Percentiles rank a stretch among this genome's conserved stretches.
phyloP scores from a whole-genome alignment of 1,140 invertebrate genomes.

The Campodea augens region DNA sequence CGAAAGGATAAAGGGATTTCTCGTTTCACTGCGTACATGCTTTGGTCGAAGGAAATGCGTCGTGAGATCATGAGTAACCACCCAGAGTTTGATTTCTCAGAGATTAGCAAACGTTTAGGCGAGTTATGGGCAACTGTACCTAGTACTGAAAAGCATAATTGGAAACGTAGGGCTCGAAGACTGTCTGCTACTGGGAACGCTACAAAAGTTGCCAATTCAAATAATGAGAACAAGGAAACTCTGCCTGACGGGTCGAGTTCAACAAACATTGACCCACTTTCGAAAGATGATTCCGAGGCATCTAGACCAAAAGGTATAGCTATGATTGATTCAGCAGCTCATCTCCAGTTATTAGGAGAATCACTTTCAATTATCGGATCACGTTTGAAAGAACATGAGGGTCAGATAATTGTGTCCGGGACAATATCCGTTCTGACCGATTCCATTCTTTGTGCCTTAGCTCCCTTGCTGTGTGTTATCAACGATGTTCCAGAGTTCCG shows the following conservation, averaged over 20 bases:
- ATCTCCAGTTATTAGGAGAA: conserved; percentile 78
- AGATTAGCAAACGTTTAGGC: conserved; percentile 55
- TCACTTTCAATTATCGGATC: conserved; percentile 83
- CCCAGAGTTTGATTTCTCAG: conserved; percentile 61
- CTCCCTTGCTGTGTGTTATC: conserved; percentile 70
- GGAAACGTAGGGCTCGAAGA: conserved; percentile 53
- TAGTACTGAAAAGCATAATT: conserved; percentile 37
- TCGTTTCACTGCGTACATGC: conserved; percentile 68
- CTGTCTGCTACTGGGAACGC: conserved; percentile 36
- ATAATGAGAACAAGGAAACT: no score
- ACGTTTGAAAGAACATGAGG: conserved; percentile 78
- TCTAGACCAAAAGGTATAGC: no score
- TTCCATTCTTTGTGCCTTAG: conserved; percentile 76
- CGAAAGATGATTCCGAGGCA: no score
- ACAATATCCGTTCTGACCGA: conserved; percentile 86
- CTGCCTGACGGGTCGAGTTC: no score
- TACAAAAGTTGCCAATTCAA: no score
- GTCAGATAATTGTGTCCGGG: conserved; percentile 83
- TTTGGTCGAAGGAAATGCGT: conserved; percentile 67
- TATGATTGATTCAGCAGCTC: conserved; percentile 84
- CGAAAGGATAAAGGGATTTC: no score
- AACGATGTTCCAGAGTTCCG: conserved; percentile 57
- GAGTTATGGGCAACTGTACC: conserved; percentile 66
- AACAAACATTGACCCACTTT: no score
- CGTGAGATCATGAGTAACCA: conserved; percentile 45